Conservation (phyloP, 64 coral and sea anemone genomes). For the Montipora cactus region DNA sequence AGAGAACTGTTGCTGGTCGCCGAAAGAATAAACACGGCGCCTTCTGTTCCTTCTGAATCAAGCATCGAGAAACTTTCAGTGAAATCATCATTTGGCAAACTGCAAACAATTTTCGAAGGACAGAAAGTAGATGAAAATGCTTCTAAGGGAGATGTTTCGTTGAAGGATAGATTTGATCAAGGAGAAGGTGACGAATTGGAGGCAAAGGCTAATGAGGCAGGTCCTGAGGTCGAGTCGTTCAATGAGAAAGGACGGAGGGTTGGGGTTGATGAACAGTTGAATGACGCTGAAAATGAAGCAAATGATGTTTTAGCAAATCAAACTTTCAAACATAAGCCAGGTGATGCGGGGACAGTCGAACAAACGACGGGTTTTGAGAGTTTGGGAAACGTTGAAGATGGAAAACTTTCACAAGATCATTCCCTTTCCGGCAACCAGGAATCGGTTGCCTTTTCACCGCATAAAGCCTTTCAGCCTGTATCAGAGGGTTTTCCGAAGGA, state of each 20-base stretch:
- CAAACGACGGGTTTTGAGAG: neutral
- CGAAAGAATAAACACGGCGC: neutral
- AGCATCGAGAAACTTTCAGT: constrained; percentile 5
- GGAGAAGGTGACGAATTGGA: neutral
- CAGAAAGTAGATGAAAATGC: constrained; percentile 35
- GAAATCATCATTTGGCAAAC: constrained; percentile 15
- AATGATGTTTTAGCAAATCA: neutral
- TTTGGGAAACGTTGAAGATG: neutral
- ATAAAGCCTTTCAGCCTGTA: neutral
- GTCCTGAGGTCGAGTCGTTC: neutral
- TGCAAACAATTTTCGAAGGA: constrained; percentile 62
- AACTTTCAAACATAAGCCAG: neutral
- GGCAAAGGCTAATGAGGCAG: neutral
- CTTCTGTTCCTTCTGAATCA: neutral
- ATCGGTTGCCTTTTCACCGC: neutral
- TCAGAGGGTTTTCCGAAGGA: neutral
- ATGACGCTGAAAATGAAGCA: neutral
- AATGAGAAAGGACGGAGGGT: neutral
- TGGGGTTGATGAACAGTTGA: neutral
- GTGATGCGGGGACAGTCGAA: neutral
- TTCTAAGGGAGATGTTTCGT: neutral
- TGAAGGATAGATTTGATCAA: neutral
- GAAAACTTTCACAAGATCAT: neutral
- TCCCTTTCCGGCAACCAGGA: neutral
- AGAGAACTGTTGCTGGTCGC: constrained; percentile 74